phyloP scores from a whole-genome alignment of 1,140 invertebrate species.

The Anastrepha ludens region DNA sequence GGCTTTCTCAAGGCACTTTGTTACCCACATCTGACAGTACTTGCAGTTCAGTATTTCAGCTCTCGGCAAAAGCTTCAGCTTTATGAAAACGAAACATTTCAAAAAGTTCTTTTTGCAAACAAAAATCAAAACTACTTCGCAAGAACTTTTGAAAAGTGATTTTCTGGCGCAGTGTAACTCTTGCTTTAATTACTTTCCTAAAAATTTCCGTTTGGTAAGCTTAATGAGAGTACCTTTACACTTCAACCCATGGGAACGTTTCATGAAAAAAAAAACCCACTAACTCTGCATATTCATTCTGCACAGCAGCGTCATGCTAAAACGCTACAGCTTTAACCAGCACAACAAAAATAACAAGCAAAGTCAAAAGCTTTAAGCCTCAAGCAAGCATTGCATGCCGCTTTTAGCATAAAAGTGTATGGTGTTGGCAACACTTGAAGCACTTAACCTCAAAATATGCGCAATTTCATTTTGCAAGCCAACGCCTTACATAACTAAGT shows the following conservation, averaged over 20 bases:
- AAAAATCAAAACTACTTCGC: too few relatives aligned
- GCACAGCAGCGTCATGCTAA: neutral
- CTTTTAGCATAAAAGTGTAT: conserved; percentile 9
- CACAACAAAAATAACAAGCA: neutral
- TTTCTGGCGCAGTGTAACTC: too few relatives aligned
- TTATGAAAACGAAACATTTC: too few relatives aligned
- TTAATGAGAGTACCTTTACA: too few relatives aligned
- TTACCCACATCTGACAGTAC: too few relatives aligned
- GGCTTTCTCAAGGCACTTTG: too few relatives aligned
- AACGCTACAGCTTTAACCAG: neutral
- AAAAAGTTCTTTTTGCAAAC: too few relatives aligned
- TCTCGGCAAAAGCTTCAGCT: too few relatives aligned
- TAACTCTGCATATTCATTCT: neutral
- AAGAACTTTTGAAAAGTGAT: too few relatives aligned
- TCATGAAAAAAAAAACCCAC: neutral
- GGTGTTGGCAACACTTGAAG: conserved; percentile 45
- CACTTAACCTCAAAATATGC: conserved; percentile 50
- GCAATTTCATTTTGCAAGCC: conserved; percentile 46
- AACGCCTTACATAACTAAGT: conserved; percentile 32
- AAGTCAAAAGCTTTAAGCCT: neutral
- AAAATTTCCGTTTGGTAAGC: too few relatives aligned
- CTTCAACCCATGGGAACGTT: neutral
- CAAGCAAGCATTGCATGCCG: neutral
- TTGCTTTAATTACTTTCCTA: too few relatives aligned
- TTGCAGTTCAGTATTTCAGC: too few relatives aligned